Evolutionary conservation across 2,888 invertebrate genomes (phyloP).

Genomic region (Abscondita cerata): DNA sequence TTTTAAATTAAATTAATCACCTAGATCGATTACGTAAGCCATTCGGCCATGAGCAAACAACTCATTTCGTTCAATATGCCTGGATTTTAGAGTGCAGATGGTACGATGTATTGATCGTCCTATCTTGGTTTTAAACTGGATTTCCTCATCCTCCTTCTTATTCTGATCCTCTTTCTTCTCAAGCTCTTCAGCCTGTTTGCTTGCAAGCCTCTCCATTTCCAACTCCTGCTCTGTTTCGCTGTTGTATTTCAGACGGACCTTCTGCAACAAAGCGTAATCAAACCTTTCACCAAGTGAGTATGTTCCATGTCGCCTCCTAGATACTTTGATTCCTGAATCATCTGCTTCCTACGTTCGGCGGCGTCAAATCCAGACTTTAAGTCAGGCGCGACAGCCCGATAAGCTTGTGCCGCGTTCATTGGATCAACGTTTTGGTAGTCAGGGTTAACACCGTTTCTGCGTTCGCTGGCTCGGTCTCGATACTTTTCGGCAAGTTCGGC

Average conservation of each 20-base stretch:
- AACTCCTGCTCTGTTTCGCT: constrained; percentile 85
- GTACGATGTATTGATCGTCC: constrained; percentile 79
- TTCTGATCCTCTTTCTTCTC: constrained; percentile 57
- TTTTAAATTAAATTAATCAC: constrained; percentile 40
- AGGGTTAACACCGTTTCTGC: constrained; percentile 83
- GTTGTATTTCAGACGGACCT: constrained; percentile 86
- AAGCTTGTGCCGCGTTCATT: constrained; percentile 75
- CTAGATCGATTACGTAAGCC: constrained; percentile 96
- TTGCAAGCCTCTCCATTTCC: constrained; percentile 78
- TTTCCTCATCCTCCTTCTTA: constrained; percentile 73
- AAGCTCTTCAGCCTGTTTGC: constrained; percentile 63
- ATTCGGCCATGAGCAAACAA: constrained; percentile 94
- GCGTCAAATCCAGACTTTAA: constrained; percentile 93
- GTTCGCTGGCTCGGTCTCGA: constrained; percentile 87
- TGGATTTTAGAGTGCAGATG: constrained; percentile 71
- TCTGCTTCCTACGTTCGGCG: constrained; percentile 91
- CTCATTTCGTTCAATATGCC: constrained; percentile 83
- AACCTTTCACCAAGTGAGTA: constrained; percentile 95
- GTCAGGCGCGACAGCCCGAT: constrained; percentile 94
- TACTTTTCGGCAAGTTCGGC: constrained; percentile 95
- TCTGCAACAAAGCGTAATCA: constrained; percentile 91
- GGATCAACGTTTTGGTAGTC: constrained; percentile 86
- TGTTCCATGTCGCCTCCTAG: constrained; percentile 99
- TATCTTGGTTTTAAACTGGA: constrained; percentile 82
- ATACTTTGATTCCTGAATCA: constrained; percentile 98